phyloP scores from a whole-genome alignment of 2,888 invertebrate genomes.

The Dynastes tityus region DNA sequence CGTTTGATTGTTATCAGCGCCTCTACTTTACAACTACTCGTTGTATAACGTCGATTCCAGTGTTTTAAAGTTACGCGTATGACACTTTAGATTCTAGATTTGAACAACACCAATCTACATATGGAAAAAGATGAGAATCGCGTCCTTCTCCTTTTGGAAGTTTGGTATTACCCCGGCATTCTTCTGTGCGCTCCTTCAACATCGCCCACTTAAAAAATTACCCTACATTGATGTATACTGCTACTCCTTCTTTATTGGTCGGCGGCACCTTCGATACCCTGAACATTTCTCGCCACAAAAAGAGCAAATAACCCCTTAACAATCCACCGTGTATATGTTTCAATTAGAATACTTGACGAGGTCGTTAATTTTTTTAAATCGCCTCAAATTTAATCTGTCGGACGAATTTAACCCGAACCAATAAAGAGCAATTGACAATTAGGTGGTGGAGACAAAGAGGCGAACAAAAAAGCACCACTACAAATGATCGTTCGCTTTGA shows the following conservation, averaged over 20 bases:
- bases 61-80: neutral
- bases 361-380: constrained; percentile 40
- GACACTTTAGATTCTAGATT: constrained; percentile 11
- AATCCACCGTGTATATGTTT: constrained; percentile 24
- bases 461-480: constrained; percentile 42
- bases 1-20: constrained; percentile 28
- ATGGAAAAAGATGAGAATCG: neutral
- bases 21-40: constrained; percentile 11
- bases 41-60: neutral
- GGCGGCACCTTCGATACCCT: constrained; percentile 9
- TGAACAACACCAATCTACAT: neutral
- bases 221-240: neutral
- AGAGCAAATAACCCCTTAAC: constrained; percentile 5
- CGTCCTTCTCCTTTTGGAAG: neutral
- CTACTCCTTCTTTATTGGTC: neutral
- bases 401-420: constrained; percentile 43
- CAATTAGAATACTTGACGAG: constrained; percentile 41
- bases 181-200: neutral
- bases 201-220: too few species aligned
- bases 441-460: constrained; percentile 45
- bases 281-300: neutral
- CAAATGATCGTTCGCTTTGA: constrained; percentile 38
- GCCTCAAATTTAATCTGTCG: constrained; percentile 32
- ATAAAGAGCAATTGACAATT: constrained; percentile 49
- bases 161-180: neutral